Evolutionary conservation across 2,797 vertebrate species (phyloP), one percentile per base, ranked within the genome.

Genomic region (Pipistrellus pipistrellus): DNA sequence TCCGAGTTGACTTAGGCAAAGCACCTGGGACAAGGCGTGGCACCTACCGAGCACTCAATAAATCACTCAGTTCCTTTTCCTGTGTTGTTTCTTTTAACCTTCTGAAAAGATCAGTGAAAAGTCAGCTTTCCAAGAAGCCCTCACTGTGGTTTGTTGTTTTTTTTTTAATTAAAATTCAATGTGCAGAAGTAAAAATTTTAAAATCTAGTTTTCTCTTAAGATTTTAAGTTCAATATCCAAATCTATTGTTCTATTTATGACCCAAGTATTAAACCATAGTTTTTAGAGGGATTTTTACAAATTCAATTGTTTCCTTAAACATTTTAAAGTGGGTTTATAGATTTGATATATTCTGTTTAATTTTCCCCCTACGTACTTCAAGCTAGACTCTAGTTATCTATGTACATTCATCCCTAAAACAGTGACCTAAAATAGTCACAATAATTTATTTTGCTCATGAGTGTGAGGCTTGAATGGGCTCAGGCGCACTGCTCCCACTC

Each of bases 301-400:
- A 68, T 44, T 59, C 38, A 84, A 41, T 48, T 48, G 7, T 82
- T 86, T 90, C 18, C 55, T 90, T 90, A 35, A 90, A 75, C 25
- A 81, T 85, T 71, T 82, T 88, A 53, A 91, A 91, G 51, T 73
- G 14, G 46, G 27, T 86, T 90, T 94, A 72, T 81, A 91, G 68
- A 84, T 81, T 55, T 73, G 76, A 85, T 64, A 59, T 71, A 57
- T 76, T 86, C 18, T 88, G 5, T 46, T 95, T 90, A n/a, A 23
- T 30, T 66, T 90, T 59, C 10, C 4, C 53, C 66, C 64, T 30
- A 55, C 69, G 32, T 83, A 68, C 15, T 51, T 90, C 25, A n/a
- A 30, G 23, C 30, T 71, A 21, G 53, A 48, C 51, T 93, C 51
- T 17, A 51, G 18, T 87, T 77, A 55, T n/a, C 78, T 62, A 1